Evolutionary conservation across 2,888 invertebrate species (phyloP).

Genomic region (Nephrotoma flavescens): DNA sequence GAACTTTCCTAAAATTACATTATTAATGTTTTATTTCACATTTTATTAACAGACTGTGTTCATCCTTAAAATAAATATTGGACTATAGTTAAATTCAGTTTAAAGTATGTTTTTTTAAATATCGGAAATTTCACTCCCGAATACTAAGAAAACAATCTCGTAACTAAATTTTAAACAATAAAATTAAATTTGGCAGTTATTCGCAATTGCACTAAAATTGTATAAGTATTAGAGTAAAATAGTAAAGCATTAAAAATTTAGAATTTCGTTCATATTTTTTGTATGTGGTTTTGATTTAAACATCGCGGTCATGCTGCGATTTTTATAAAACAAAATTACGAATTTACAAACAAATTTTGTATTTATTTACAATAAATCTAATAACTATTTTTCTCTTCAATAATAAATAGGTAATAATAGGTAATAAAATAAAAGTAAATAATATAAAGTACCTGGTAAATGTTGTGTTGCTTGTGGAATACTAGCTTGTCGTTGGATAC

Average conservation of each 20-base stretch:
- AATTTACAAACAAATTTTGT: not conserved
- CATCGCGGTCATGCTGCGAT: not conserved
- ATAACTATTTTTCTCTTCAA: not conserved
- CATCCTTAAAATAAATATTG: not conserved
- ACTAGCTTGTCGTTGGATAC: conserved; percentile 29
- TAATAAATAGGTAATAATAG: not conserved
- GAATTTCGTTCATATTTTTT: not conserved
- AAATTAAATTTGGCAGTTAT: not conserved
- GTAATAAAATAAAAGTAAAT: not conserved
- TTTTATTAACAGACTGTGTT: not conserved
- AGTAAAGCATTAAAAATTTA: not conserved
- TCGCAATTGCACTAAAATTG: not conserved
- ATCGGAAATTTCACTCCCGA: not conserved
- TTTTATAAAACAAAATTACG: not conserved
- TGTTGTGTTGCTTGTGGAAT: conserved; percentile 32
- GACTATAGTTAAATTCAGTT: not conserved
- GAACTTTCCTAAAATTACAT: too few relatives aligned
- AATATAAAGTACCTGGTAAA: conserved; percentile 25
- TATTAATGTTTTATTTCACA: not conserved
- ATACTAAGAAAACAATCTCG: not conserved
- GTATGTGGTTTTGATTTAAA: not conserved
- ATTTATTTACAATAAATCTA: not conserved
- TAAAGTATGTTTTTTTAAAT: not conserved
- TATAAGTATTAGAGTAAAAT: not conserved
- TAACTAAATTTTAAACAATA: not conserved